Base-by-base conservation (phyloP, 2,113 vertebrate genomes). In the Xerus inauris region DNA sequence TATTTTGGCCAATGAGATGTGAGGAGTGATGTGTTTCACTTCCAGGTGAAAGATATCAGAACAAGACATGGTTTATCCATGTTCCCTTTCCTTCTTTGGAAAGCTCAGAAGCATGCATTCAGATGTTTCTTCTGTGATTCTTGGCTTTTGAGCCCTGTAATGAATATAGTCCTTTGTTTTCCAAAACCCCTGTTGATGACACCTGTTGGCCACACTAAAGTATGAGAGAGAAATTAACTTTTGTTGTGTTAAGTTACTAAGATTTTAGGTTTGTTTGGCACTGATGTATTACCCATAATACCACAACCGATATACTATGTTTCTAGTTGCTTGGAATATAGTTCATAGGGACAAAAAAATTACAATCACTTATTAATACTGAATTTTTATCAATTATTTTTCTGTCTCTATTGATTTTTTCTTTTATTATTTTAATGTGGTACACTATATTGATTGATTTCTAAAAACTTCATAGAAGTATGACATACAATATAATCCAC, bases 401-500 rank as follows among this genome's bases (percentile, higher is more conserved):
- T 88, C 84, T 38, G 87, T n/a, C 64, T 45, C 8, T 67, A 65
- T 62, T 90, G 13, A 19, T 24, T 86, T 88, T 86, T 20, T 93
- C 10, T 67, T 82, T 67, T 86, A 59, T 91, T 86, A 67, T 91
- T 47, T 88, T 45, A 64, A 84, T 65, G 47, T 49, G n/a, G 57
- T 51, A 57, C 13, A 65, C 14, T n/a, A 54, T 30, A 11, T 35
- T 84, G 49, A 81, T 14, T 80, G 19, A 51, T 65, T 89, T 88
- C 84, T 79, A 91, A 71, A 4, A 84, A 35, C 22, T 69, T 84
- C 24, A 73, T 79, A 79, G n/a, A 20, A 45, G 5, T 77, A 40
- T 51, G 67, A 76, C 24, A 71, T 71, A 30, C 4, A 3, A 32
- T 69, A 22, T 67, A 42, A 72, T 80, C 65, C 3, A 71, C 8